phyloP scores from a whole-genome alignment of 2,797 vertebrate species.

The Varecia variegata region DNA sequence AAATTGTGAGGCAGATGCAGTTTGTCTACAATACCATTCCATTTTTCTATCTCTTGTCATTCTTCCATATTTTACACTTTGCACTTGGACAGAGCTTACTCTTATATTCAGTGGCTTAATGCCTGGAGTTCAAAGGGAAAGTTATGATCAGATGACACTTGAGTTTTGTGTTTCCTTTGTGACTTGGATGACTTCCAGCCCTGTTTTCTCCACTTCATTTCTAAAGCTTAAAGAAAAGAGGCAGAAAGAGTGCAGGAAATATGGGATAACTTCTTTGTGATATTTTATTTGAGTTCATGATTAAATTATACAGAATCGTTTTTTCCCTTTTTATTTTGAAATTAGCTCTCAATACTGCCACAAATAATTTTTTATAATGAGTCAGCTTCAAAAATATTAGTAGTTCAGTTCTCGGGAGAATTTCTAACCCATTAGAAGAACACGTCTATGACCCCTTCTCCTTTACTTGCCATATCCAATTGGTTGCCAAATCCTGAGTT shows the following conservation, averaged over 20 bases:
- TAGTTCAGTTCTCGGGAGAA: neutral
- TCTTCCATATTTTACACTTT: neutral
- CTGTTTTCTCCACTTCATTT: constrained; percentile 10
- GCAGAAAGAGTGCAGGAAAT: neutral
- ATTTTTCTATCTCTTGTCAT: neutral
- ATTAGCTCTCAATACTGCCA: neutral
- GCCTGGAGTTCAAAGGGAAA: constrained; percentile 35
- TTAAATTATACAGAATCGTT: constrained; percentile 13
- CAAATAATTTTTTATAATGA: neutral
- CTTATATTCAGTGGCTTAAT: constrained; percentile 25
- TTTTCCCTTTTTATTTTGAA: neutral
- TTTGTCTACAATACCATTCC: neutral
- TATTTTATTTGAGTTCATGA: neutral
- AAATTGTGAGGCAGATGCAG: neutral
- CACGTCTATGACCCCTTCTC: neutral
- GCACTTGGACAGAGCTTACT: neutral
- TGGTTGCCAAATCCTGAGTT: neutral
- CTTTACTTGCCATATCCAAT: neutral
- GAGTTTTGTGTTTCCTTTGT: constrained; percentile 32
- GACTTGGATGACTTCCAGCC: neutral
- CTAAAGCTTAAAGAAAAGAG: neutral
- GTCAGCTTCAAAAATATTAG: neutral
- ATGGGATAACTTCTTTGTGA: neutral
- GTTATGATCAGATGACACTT: constrained; percentile 28
- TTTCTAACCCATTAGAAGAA: neutral